Percentiles rank a stretch among this genome's conserved stretches.
Conservation (phyloP, 2,888 invertebrate genomes). For the Liodrosophila aerea region DNA sequence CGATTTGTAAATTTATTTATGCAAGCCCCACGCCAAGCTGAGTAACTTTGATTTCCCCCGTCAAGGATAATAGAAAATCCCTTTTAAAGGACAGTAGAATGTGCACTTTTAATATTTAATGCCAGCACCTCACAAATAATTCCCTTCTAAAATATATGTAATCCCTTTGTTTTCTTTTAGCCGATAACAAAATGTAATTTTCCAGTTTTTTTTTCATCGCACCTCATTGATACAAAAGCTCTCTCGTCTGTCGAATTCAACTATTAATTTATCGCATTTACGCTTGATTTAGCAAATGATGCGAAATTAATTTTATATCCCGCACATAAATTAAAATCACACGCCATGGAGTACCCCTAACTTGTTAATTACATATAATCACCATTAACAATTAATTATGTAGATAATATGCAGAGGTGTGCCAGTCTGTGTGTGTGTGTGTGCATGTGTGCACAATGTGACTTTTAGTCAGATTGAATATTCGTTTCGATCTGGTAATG, state of each 20-base stretch:
- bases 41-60: conserved; percentile 24
- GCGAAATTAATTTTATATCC: conserved; percentile 65
- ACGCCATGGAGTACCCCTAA: conserved; percentile 14
- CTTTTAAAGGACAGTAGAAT: conserved; percentile 5
- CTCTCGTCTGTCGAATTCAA: conserved; percentile 38
- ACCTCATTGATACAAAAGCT: conserved; percentile 12
- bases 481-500: too few relatives aligned
- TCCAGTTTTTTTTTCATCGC: conserved; percentile 9
- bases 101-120: conserved; percentile 39
- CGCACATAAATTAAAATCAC: conserved; percentile 55
- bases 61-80: conserved; percentile 19
- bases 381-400: conserved; percentile 72
- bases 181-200: conserved; percentile 11
- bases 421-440: not conserved
- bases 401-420: conserved; percentile 35
- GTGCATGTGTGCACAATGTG: conserved; percentile 6
- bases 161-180: conserved; percentile 8
- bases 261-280: conserved; percentile 72
- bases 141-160: not conserved
- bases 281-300: conserved; percentile 65
- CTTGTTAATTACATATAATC: conserved; percentile 64
- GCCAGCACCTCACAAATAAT: not conserved
- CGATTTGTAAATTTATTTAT: conserved; percentile 64
- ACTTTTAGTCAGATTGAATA: conserved; percentile 38
- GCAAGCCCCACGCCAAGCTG: conserved; percentile 16